These are phyloP conservation scores for Glaucopsyche alexis DNA, from an alignment of 2,888 invertebrate genomes.

Conservation along the genomic window DNA sequence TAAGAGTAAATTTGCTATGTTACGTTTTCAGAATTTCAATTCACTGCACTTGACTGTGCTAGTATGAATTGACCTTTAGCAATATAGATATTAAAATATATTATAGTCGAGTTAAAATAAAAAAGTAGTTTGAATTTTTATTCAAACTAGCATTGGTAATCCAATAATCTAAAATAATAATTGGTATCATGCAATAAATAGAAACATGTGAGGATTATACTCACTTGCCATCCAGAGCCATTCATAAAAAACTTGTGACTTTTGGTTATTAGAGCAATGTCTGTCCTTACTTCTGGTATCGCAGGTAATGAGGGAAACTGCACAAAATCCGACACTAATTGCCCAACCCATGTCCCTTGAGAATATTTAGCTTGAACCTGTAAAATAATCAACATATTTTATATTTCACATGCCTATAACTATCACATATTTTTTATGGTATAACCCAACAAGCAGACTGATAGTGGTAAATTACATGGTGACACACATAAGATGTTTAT, in stretches of 20 bases:
- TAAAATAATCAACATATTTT: conserved; percentile 26
- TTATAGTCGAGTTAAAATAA: too few species aligned
- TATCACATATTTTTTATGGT: background rate
- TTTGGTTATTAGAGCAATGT: conserved; percentile 78
- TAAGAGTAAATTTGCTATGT: too few species aligned
- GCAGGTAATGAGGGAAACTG: conserved; percentile 62
- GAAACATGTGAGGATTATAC: background rate
- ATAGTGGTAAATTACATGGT: too few species aligned
- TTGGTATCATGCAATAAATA: too few species aligned
- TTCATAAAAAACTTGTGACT: conserved; percentile 81
- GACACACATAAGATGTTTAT: too few species aligned
- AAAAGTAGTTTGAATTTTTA: too few species aligned
- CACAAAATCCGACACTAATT: conserved; percentile 74
- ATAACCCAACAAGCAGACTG: background rate
- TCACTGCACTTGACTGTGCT: too few species aligned
- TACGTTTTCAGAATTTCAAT: too few species aligned
- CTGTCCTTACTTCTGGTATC: conserved; percentile 67
- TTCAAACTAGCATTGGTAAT: too few species aligned
- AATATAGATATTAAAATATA: too few species aligned
- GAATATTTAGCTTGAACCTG: conserved; percentile 77
- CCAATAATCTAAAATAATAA: too few species aligned
- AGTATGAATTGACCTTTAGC: too few species aligned
- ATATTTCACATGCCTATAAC: background rate
- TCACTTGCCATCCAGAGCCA: conserved; percentile 81
- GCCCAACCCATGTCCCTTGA: conserved; percentile 80